Base-by-base conservation (phyloP, 2,888 invertebrate species). In the Patella pellucida region DNA sequence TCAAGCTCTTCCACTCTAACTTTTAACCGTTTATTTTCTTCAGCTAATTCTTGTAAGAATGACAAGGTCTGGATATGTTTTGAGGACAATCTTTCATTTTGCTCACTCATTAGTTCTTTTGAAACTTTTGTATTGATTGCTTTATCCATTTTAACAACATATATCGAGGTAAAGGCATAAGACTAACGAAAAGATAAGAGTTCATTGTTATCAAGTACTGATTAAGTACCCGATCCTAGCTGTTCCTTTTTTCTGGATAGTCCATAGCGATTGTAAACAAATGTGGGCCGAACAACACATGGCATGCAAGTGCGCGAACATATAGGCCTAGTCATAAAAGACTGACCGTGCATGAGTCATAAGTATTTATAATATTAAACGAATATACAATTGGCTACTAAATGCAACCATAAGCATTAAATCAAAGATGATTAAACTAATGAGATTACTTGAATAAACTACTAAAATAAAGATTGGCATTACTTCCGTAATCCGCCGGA, bases 41-140 rank as follows among this genome's bases (percentile, higher is more conserved):
- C 83, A 14, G 85, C 89, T 19, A 89, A 81, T 68, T 89, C 89
- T 79, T 89, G 88, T 7, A 89, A 82, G 79, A 89, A 89, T 72
- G 85, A 83, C 54, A 89, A 79, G 12, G 89, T 88, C 72, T 89
- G 82, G 41, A 89, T 86, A 75, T 89, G 88, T 79, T 88, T 88
- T 31, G 82, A 82, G 11, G 88, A 85, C 12, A 88, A 79, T 75
- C 88, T 77, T 69, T 88, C 87, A 76, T 87, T 82, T 74, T 85
- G 83, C 16, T 84, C 84, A 71, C 80, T 78, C 69, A 84, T 73
- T 9, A 81, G 79, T 76, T 87, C 86, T 50, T 85, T 73, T 4
- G 87, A 86, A 72, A 85, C 77, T 72, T 84, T 78, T 41, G 50
- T 27, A 50, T 16, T 69, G 14, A 11, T 15, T 5, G n/a, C n/a